A percentile compares a stretch with the other conserved stretches of the same genome.
These are phyloP conservation scores for Erebia epiphron DNA, from an alignment of 2,888 invertebrate species.

Conservation along the genomic window DNA sequence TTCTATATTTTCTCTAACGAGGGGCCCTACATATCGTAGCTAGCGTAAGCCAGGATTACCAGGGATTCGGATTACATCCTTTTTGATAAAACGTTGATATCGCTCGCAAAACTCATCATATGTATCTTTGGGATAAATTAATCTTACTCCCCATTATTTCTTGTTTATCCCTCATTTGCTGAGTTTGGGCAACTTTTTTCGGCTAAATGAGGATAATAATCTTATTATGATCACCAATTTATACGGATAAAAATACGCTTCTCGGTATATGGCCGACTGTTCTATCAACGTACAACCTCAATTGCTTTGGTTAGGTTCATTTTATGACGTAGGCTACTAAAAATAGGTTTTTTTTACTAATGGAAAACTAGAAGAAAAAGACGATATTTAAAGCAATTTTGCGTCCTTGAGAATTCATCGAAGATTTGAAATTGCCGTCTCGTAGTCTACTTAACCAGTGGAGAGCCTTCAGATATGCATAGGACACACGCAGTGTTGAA, in stretches of 20 bases:
- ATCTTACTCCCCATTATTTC: conserved; percentile 47
- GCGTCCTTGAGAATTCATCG: not conserved
- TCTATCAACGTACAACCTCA: too few relatives aligned
- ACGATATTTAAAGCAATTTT: too few relatives aligned
- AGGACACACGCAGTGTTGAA: conserved; percentile 45
- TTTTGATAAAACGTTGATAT: conserved; percentile 59
- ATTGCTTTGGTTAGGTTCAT: too few relatives aligned
- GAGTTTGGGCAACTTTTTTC: conserved; percentile 15
- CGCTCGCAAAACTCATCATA: conserved; percentile 43
- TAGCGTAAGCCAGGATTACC: conserved; percentile 33
- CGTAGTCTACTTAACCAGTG: conserved; percentile 31
- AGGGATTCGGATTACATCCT: conserved; percentile 61
- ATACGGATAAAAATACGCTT: too few relatives aligned
- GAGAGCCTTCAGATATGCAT: conserved; percentile 47
- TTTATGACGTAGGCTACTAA: too few relatives aligned
- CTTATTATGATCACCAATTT: conserved; percentile 4
- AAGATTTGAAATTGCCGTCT: not conserved
- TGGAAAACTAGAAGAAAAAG: too few relatives aligned
- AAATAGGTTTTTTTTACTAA: too few relatives aligned
- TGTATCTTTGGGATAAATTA: conserved; percentile 59
- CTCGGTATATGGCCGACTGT: too few relatives aligned
- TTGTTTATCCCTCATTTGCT: conserved; percentile 36
- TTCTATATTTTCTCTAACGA: conserved; percentile 17
- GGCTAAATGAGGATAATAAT: conserved; percentile 21
- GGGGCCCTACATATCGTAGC: conserved; percentile 5